Conservation (phyloP, 2,888 invertebrate genomes). For the Brachylomia viminalis region DNA sequence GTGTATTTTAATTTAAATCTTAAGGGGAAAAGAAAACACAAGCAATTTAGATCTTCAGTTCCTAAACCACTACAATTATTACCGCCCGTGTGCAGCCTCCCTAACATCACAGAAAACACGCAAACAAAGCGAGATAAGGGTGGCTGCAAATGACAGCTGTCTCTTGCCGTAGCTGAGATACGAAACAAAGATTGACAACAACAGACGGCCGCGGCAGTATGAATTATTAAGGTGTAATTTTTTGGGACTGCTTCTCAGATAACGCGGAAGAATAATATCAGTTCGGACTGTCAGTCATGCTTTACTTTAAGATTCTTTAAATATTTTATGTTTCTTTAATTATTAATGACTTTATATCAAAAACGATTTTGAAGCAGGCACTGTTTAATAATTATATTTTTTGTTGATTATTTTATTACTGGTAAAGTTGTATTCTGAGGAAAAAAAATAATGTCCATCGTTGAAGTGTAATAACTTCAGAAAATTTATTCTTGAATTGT, state of each 20-base stretch:
- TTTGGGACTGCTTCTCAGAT: conserved; percentile 60
- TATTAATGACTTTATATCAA: conserved; percentile 13
- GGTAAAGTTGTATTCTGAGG: background rate
- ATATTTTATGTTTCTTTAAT: conserved; percentile 40
- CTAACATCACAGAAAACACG: conserved; percentile 57
- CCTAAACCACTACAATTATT: conserved; percentile 25
- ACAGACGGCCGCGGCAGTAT: conserved; percentile 58
- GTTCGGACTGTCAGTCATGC: conserved; percentile 56
- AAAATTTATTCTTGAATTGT: background rate
- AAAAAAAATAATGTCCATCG: background rate
- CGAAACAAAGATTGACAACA: conserved; percentile 69
- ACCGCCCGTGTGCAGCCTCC: conserved; percentile 35
- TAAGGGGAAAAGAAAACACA: background rate
- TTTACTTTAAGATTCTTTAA: conserved; percentile 50
- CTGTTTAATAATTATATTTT: background rate
- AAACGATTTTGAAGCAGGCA: background rate
- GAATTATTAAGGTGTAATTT: conserved; percentile 67
- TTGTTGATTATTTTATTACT: conserved; percentile 1
- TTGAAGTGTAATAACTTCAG: no score
- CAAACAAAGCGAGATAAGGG: conserved; percentile 69
- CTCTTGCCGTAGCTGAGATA: conserved; percentile 66
- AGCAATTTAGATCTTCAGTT: conserved; percentile 3
- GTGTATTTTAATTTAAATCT: conserved; percentile 1
- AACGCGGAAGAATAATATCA: conserved; percentile 62
- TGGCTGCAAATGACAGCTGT: conserved; percentile 71